phyloP scores from a whole-genome alignment of 1,140 invertebrate species.

The Brachionus koreanus region DNA sequence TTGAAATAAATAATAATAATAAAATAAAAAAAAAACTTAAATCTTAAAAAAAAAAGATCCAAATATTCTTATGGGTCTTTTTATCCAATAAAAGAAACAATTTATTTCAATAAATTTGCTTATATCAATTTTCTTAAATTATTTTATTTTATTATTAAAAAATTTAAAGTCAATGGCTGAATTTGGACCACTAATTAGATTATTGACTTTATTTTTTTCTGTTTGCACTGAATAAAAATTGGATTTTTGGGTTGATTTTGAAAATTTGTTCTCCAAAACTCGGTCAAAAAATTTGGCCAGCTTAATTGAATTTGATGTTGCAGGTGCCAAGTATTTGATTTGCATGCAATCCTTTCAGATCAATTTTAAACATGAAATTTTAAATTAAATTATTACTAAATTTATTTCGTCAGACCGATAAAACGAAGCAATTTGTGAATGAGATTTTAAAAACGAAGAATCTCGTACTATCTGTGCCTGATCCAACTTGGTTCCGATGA shows the following conservation, averaged over 20 bases:
- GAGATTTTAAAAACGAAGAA: constrained; percentile 52
- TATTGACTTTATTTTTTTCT: neutral
- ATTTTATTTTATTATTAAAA: neutral
- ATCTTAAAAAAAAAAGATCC: too few relatives aligned
- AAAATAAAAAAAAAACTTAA: too few relatives aligned
- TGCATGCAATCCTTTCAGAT: constrained; percentile 66
- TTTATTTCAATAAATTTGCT: too few relatives aligned
- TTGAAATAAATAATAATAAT: too few relatives aligned
- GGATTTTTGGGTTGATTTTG: neutral
- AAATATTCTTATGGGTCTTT: too few relatives aligned
- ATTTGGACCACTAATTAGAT: neutral
- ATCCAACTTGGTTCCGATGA: constrained; percentile 87
- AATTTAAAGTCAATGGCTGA: neutral
- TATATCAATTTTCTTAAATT: neutral
- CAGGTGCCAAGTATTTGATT: constrained; percentile 77
- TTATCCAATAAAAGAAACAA: too few relatives aligned
- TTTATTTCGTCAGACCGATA: constrained; percentile 88
- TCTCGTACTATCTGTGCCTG: constrained; percentile 66
- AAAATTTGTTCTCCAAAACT: constrained; percentile 66
- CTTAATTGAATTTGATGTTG: constrained; percentile 83
- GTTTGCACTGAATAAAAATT: neutral
- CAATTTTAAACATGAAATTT: neutral
- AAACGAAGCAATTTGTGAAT: constrained; percentile 77
- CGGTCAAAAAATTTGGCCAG: constrained; percentile 88
- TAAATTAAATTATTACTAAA: constrained; percentile 62